These are phyloP conservation scores for Arge pagana DNA, from an alignment of 2,888 invertebrate species.

Conservation along the genomic window DNA sequence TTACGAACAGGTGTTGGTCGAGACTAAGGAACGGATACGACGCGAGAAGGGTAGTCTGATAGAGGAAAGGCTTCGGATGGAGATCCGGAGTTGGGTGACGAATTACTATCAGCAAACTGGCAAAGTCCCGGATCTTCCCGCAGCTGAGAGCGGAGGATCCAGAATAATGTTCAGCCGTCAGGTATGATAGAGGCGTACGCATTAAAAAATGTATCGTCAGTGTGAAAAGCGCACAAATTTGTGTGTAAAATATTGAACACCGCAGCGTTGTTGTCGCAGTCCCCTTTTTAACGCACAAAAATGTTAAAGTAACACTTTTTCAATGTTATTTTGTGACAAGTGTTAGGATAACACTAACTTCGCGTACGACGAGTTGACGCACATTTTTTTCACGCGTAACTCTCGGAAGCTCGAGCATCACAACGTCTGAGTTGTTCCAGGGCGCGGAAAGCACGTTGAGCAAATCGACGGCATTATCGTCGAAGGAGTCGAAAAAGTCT, in stretches of 20 bases:
- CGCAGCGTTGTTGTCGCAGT: too few species aligned
- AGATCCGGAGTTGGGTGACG: constrained; percentile 85
- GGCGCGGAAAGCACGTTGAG: constrained; percentile 81
- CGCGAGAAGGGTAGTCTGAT: constrained; percentile 75
- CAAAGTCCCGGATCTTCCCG: constrained; percentile 89
- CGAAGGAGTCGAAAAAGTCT: constrained; percentile 75
- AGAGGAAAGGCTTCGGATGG: constrained; percentile 84
- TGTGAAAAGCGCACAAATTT: too few species aligned
- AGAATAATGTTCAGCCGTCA: constrained; percentile 80
- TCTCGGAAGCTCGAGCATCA: too few species aligned
- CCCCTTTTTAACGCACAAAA: too few species aligned
- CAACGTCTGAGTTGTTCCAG: constrained; percentile 34
- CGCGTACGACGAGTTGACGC: too few species aligned
- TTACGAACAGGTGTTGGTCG: constrained; percentile 71
- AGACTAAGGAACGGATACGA: constrained; percentile 68
- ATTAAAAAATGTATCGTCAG: too few species aligned
- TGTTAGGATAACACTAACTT: too few species aligned
- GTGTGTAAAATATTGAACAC: too few species aligned
- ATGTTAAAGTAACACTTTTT: too few species aligned
- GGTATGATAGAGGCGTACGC: too few species aligned
- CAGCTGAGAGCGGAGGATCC: constrained; percentile 90
- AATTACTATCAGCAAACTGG: constrained; percentile 82
- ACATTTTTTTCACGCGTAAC: too few species aligned
- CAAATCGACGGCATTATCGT: constrained; percentile 73
- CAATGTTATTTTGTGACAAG: too few species aligned